Percentiles rank a stretch among this genome's conserved stretches.
phyloP scores from a whole-genome alignment of 2,888 invertebrate species.

The Rotaria socialis region DNA sequence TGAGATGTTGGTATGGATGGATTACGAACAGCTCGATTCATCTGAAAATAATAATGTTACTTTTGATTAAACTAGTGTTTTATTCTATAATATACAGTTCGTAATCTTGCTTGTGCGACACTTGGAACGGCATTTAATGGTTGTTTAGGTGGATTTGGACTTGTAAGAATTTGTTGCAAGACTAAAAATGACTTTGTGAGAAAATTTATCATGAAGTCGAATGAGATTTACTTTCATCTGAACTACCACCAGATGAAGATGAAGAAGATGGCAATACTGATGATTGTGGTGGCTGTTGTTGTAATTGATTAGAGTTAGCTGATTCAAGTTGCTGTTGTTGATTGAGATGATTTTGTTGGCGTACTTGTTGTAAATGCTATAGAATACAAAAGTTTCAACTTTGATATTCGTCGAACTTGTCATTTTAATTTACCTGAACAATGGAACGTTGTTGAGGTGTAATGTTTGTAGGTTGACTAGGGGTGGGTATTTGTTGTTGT shows the following conservation, averaged over 20 bases:
- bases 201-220: background rate
- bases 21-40: background rate
- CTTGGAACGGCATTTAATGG: background rate
- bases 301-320: background rate
- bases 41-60: background rate
- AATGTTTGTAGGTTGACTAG: background rate
- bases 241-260: background rate
- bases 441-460: background rate
- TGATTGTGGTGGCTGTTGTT: background rate
- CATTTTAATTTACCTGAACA: background rate
- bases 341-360: constrained; percentile 2
- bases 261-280: background rate
- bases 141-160: constrained; percentile 24
- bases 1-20: background rate
- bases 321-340: constrained; percentile 2
- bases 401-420: background rate
- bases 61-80: background rate
- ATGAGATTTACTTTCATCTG: background rate
- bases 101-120: constrained; percentile 15
- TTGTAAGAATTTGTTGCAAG: constrained; percentile 24
- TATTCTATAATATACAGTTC: background rate
- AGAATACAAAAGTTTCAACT: background rate
- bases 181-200: background rate
- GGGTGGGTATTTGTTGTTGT: background rate
- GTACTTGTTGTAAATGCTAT: constrained; percentile 10